Base-by-base conservation (phyloP, 2,888 invertebrate genomes). In the Allophyes oxyacanthae region DNA sequence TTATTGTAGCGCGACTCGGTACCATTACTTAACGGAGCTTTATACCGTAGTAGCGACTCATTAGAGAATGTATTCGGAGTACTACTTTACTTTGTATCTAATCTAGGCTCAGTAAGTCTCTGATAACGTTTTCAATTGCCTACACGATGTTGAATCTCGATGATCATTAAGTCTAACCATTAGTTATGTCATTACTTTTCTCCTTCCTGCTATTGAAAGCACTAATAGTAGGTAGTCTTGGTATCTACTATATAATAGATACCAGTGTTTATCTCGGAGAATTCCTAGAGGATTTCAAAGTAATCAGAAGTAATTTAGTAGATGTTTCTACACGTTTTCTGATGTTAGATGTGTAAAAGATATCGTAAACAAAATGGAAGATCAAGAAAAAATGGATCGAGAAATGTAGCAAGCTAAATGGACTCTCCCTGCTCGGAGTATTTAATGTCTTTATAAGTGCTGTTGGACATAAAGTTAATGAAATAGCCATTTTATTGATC, bases 391-490 rank as follows among this genome's bases (percentile, higher is more conserved):
- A 74, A 66, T 36, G 64, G 71, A 76, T 78, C 70, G 61, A 72
- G 64, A 79, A 75, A 75, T 76, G 65, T 72, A 77, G 72, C 72
- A 80, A 69, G 72, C 79, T 75, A 79, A 84, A 83, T 85, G 80
- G 80, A 75, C 78, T 83, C 79, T 83, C 78, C 83, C 78, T 78
- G 80, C 75, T 86, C 81, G 79, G 81, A 79, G 67, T 75, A 86
- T 91, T 88, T 92, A 94, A 93, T 94, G 94, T 91, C 94, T 94
- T 92, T 93, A 93, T 93, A 93, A 93, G 92, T 93, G 94, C 88
- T 86, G 84, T 86, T 87, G 83, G 84, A 87, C 89, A 86, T 83
- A 84, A 84, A 85, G 84, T 82, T 92, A 92, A 93, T 93, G 92
- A 93, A 94, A 93, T 84, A 83, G 81, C 81, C 82, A 82, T 83